Conservation (phyloP, 2,797 vertebrate genomes). For the Myoxocephalus aenaeus region DNA sequence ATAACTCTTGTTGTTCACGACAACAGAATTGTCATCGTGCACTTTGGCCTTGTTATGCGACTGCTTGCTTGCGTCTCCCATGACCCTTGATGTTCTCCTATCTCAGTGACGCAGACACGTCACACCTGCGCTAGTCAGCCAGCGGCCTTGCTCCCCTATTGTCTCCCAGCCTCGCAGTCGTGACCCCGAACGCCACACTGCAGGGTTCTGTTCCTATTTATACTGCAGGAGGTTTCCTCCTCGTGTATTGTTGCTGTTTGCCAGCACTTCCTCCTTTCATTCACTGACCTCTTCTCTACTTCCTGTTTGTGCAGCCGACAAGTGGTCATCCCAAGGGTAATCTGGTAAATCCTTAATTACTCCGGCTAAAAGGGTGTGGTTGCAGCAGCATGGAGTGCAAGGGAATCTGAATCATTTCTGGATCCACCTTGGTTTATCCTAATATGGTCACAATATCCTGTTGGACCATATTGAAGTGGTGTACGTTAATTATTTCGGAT, state of each 20-base stretch:
- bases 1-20: slow-evolving; percentile 4
- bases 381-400: slow-evolving; percentile 1
- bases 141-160: slow-evolving; percentile 77
- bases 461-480: slow-evolving; percentile 5
- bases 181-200: slow-evolving; percentile 74
- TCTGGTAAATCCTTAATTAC: slow-evolving; percentile 67
- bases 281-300: slow-evolving; percentile 82
- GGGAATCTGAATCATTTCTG: slow-evolving; percentile 60
- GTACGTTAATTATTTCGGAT: background rate
- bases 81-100: slow-evolving; percentile 66
- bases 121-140: slow-evolving; percentile 64
- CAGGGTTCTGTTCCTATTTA: slow-evolving; percentile 84
- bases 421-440: slow-evolving; percentile 13
- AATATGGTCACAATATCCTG: slow-evolving; percentile 23
- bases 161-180: slow-evolving; percentile 71
- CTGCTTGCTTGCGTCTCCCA: slow-evolving; percentile 34
- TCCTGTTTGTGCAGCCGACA: slow-evolving; percentile 84
- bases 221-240: slow-evolving; percentile 80
- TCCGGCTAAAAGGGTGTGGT: slow-evolving; percentile 38
- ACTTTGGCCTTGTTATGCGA: slow-evolving; percentile 36
- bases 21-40: slow-evolving; percentile 12
- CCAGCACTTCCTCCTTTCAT: slow-evolving; percentile 83
- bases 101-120: slow-evolving; percentile 69
- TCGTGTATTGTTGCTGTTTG: slow-evolving; percentile 81
- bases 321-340: slow-evolving; percentile 62